phyloP scores from a whole-genome alignment of 2,797 vertebrate genomes.

The Sebastes melanostomus region DNA sequence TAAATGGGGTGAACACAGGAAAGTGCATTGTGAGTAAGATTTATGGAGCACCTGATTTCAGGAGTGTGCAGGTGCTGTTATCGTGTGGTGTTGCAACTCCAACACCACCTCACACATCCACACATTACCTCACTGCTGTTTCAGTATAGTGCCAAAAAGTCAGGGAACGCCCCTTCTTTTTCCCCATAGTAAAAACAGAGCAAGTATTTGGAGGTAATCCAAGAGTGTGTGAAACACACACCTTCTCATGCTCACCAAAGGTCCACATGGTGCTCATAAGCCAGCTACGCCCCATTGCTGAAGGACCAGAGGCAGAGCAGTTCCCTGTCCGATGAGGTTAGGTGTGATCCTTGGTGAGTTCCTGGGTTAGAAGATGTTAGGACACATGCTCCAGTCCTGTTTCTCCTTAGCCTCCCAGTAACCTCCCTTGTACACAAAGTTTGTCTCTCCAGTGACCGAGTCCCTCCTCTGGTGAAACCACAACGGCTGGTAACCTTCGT shows the following conservation, averaged over 20 bases:
- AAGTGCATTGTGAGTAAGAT: constrained; percentile 69
- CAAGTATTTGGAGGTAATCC: constrained; percentile 70
- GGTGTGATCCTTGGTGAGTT: constrained; percentile 25
- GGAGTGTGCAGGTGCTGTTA: constrained; percentile 55
- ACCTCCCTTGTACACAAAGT: constrained; percentile 93
- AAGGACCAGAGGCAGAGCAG: constrained; percentile 42
- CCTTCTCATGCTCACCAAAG: constrained; percentile 54
- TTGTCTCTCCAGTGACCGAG: constrained; percentile 88
- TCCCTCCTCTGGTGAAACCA: constrained; percentile 95
- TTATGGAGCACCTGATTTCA: constrained; percentile 67
- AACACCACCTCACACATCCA: constrained; percentile 32
- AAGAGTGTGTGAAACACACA: constrained; percentile 57
- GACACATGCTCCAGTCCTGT: constrained; percentile 92
- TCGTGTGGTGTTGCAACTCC: constrained; percentile 35
- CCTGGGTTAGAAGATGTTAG: constrained; percentile 92
- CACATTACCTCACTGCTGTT: constrained; percentile 37
- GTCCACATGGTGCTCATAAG: constrained; percentile 55
- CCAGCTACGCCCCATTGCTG: constrained; percentile 30
- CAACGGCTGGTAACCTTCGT: constrained; percentile 88
- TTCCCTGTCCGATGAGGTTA: constrained; percentile 54
- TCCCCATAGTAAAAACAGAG: constrained; percentile 47
- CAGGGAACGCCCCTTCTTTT: constrained; percentile 14
- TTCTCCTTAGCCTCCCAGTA: constrained; percentile 97
- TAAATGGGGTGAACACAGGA: constrained; percentile 43
- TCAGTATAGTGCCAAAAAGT: constrained; percentile 31